Evolutionary conservation across 2,888 invertebrate genomes (phyloP), one percentile per base, ranked within the genome.

Genomic region (Ischnus inquisitorius): DNA sequence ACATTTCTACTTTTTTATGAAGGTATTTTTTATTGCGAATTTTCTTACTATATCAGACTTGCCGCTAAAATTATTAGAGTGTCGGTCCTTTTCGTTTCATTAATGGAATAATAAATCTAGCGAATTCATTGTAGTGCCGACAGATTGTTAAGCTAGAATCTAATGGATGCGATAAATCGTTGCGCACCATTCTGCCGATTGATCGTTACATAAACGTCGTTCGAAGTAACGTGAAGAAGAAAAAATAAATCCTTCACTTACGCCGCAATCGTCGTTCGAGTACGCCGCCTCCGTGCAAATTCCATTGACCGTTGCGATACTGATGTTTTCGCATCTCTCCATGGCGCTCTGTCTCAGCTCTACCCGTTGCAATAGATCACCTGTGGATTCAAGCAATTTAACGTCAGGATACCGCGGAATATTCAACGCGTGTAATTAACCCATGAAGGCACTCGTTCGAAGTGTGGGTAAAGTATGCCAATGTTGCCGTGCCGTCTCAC

Each of bases 321-420:
- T 97, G 81, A 97, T 96, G 92, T 98, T 97, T 91, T 97, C 97
- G 91, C 98, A 98, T 34, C 95, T 96, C 82, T 96, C 96, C 97
- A 97, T 97, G 46, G 96, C 95, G 75, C 96, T 96, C 46, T 96
- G 95, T 88, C 96, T 95, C 14, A 98, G 95, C 91, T 97, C 97
- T 4, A 97, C 96, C 82, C 98, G 95, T 92, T 97, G 97, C 89
- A 98, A 92, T 91, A 97, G 96, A 90, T 97, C 97, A 83, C 94
- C 94, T 94, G 82, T 25, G 43, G 65, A 60, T 51, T 28, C 12
- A 67, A 78, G 22, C 22, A 75, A 25, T 34, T 65, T 51, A 69
- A 54, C 69, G 64, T 76, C 19, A 64, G 69, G 43, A 54, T n/a
- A 25, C 34, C 39, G 19, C 14, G 2, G 19, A 5, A 5, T 77